Percentiles rank a stretch among this genome's conserved stretches.
These are phyloP conservation scores for Callimorpha dominula DNA, from an alignment of 2,888 invertebrate genomes.

Conservation along the genomic window DNA sequence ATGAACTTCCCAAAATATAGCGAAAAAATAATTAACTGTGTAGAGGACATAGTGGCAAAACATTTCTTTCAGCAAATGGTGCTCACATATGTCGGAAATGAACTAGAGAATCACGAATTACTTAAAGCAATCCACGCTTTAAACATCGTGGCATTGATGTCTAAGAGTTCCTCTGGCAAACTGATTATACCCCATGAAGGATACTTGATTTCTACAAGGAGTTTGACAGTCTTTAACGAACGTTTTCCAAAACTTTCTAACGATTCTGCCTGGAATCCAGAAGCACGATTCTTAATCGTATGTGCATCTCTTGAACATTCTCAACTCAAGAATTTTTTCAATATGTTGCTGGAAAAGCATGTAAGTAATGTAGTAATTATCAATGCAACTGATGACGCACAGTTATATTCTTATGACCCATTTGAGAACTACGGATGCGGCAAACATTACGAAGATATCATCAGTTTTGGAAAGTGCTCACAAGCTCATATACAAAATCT, in stretches of 20 bases:
- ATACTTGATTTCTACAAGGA: conserved; percentile 55
- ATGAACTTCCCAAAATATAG: background rate
- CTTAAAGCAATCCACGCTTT: conserved; percentile 28
- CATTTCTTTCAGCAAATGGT: conserved; percentile 32
- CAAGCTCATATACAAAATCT: conserved; percentile 36
- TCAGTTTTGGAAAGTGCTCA: conserved; percentile 62
- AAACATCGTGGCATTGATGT: conserved; percentile 22
- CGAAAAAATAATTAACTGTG: conserved; percentile 20
- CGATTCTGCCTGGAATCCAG: conserved; percentile 63
- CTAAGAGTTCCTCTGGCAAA: background rate
- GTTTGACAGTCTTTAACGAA: conserved; percentile 39
- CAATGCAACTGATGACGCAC: conserved; percentile 52
- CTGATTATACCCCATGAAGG: conserved; percentile 35
- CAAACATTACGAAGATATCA: conserved; percentile 59
- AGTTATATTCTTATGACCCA: conserved; percentile 69
- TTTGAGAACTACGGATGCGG: conserved; percentile 72
- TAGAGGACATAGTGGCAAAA: conserved; percentile 29
- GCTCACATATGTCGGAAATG: conserved; percentile 30
- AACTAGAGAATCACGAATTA: conserved; percentile 25
- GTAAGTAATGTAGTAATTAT: conserved; percentile 59
- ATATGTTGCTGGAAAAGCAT: conserved; percentile 55
- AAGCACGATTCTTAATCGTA: conserved; percentile 58
- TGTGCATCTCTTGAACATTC: conserved; percentile 44
- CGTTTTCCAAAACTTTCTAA: conserved; percentile 42
- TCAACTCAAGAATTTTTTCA: conserved; percentile 56